Percentiles rank a stretch among this genome's conserved stretches.
These are phyloP conservation scores for Polia nebulosa DNA, from an alignment of 2,888 invertebrate species.

Conservation along the genomic window DNA sequence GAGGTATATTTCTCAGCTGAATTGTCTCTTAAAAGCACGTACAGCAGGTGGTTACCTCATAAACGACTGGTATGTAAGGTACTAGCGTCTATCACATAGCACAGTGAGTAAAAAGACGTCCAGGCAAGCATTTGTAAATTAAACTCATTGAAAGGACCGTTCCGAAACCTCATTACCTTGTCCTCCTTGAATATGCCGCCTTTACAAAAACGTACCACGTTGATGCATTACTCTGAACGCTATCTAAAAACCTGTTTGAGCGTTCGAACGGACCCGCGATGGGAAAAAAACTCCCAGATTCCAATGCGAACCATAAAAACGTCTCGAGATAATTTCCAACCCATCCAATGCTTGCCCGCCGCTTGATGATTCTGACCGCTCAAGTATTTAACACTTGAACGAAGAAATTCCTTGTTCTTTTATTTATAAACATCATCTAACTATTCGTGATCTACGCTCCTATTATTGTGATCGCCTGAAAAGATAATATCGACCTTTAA, in stretches of 20 bases:
- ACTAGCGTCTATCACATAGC: constrained; percentile 46
- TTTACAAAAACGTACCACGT: constrained; percentile 86
- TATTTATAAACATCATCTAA: constrained; percentile 62
- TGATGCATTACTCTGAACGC: constrained; percentile 90
- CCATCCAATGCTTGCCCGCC: constrained; percentile 81
- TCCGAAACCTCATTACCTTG: constrained; percentile 85
- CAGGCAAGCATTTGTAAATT: constrained; percentile 69
- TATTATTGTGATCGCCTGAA: constrained; percentile 52
- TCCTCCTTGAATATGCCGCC: constrained; percentile 87
- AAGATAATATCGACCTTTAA: constrained; percentile 58
- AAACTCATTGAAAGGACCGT: constrained; percentile 82
- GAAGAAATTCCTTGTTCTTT: constrained; percentile 73
- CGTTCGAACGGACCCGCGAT: constrained; percentile 85
- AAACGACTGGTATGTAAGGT: constrained; percentile 24
- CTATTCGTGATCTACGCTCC: constrained; percentile 57
- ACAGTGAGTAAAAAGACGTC: constrained; percentile 44
- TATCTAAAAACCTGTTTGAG: constrained; percentile 91
- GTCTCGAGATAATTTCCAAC: constrained; percentile 88
- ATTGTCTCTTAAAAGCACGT: not conserved
- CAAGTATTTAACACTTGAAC: constrained; percentile 82
- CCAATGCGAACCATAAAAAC: constrained; percentile 90
- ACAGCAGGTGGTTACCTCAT: constrained; percentile 9
- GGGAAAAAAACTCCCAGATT: constrained; percentile 89
- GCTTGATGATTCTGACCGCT: constrained; percentile 79
- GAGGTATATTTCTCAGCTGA: constrained; percentile 14